Conservation (phyloP, 2,797 vertebrate species). For the Threskiornis aethiopicus region DNA sequence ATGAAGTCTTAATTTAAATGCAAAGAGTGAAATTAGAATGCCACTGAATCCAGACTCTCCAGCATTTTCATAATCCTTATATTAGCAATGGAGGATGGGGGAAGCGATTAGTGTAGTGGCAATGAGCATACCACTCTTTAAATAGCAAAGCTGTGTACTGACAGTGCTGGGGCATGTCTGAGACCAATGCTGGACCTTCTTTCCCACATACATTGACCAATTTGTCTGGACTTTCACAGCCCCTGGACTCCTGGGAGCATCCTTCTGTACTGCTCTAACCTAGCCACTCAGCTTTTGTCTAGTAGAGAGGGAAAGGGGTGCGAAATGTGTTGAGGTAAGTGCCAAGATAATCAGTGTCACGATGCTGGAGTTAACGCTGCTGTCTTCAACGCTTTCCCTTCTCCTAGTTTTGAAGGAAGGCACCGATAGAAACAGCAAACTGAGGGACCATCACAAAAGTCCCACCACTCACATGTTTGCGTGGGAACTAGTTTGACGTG, state of each 20-base stretch:
- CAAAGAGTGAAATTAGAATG: background rate
- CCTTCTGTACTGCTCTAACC: background rate
- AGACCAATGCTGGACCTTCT: background rate
- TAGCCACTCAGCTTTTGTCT: background rate
- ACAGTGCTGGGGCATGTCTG: background rate
- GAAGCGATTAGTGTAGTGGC: background rate
- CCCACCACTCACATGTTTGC: accelerated
- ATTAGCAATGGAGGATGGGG: background rate
- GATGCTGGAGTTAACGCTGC: accelerated
- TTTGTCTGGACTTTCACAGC: background rate
- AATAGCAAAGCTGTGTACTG: background rate
- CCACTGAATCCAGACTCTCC: background rate
- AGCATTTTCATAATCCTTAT: background rate
- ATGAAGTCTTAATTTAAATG: background rate
- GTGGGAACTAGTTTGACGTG: background rate
- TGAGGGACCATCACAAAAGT: background rate
- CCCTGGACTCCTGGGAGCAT: background rate
- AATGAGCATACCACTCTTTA: background rate
- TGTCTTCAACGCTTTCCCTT: background rate
- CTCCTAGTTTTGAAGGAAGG: background rate
- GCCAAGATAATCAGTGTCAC: background rate
- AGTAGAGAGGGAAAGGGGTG: background rate
- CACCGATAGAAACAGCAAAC: background rate
- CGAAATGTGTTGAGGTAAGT: background rate
- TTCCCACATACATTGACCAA: background rate